Evolutionary conservation across 1,140 invertebrate species (phyloP).

Genomic region (Aleiodes sp.): DNA sequence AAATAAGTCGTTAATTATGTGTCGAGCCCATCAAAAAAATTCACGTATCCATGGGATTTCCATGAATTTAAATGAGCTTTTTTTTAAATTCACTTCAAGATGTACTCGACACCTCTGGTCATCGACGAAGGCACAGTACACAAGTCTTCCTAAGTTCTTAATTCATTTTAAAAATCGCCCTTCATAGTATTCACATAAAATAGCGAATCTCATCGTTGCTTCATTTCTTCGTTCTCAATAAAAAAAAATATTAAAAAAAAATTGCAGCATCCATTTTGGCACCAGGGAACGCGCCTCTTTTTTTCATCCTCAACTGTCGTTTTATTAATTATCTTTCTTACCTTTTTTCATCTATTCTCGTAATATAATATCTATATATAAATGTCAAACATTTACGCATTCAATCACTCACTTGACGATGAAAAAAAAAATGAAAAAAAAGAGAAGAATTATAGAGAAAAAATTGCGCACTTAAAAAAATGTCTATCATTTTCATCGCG

Average conservation of each 20-base stretch:
- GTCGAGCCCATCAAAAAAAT: constrained; percentile 4
- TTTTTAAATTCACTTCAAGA: neutral
- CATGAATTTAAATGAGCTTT: neutral
- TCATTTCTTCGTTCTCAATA: neutral
- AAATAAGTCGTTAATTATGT: constrained; percentile 34
- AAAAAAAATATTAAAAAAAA: too few relatives aligned
- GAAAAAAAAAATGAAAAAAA: neutral
- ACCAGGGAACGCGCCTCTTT: constrained; percentile 54
- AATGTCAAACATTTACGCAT: constrained; percentile 62
- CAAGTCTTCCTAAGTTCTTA: constrained; percentile 53
- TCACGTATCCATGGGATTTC: neutral
- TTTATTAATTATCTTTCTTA: constrained; percentile 18
- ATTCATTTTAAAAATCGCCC: constrained; percentile 25
- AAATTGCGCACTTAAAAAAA: neutral
- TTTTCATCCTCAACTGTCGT: constrained; percentile 19
- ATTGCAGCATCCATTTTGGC: constrained; percentile 51
- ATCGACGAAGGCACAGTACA: constrained; percentile 63
- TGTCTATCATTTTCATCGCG: neutral
- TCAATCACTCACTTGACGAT: constrained; percentile 63
- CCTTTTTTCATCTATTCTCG: constrained; percentile 36
- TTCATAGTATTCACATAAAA: constrained; percentile 34
- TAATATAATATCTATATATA: constrained; percentile 54
- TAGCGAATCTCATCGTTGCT: neutral
- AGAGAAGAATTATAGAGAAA: neutral
- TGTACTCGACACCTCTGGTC: constrained; percentile 29